Percentiles rank a stretch among this genome's conserved stretches.
Conservation (phyloP, 2,113 vertebrate species). For the Zapus hudsonius region DNA sequence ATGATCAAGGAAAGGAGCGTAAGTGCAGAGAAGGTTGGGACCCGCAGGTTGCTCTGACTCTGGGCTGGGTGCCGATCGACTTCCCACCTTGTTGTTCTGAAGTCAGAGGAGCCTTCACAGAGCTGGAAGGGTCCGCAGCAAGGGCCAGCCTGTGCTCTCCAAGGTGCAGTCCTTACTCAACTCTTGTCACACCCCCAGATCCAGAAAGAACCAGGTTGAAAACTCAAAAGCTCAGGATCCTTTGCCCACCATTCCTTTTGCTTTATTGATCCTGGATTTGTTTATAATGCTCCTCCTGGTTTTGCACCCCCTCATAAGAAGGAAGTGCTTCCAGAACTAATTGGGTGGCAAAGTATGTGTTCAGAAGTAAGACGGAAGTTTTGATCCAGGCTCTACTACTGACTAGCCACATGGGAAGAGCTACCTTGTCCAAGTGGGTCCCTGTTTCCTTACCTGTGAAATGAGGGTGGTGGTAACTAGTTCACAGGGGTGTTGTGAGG, state of each 20-base stretch:
- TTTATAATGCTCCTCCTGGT: background rate
- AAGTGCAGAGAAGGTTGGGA: background rate
- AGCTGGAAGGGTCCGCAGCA: background rate
- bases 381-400: background rate
- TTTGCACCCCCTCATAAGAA: background rate
- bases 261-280: background rate
- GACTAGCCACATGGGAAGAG: background rate
- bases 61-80: background rate
- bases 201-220: background rate
- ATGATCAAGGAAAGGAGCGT: conserved; percentile 18
- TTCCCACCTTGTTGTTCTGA: background rate
- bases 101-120: background rate
- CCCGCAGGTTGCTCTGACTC: background rate
- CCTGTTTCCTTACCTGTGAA: background rate
- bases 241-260: background rate
- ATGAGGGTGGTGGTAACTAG: background rate
- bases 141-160: background rate
- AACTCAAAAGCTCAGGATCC: background rate
- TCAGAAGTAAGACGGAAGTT: background rate
- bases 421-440: background rate
- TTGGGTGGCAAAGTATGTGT: background rate
- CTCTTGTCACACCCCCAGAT: background rate
- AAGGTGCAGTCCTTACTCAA: background rate
- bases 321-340: background rate
- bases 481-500: background rate